Evolutionary conservation across 1,140 invertebrate species (phyloP), one percentile per base, ranked within the genome.

Genomic region (Mercenaria mercenaria): DNA sequence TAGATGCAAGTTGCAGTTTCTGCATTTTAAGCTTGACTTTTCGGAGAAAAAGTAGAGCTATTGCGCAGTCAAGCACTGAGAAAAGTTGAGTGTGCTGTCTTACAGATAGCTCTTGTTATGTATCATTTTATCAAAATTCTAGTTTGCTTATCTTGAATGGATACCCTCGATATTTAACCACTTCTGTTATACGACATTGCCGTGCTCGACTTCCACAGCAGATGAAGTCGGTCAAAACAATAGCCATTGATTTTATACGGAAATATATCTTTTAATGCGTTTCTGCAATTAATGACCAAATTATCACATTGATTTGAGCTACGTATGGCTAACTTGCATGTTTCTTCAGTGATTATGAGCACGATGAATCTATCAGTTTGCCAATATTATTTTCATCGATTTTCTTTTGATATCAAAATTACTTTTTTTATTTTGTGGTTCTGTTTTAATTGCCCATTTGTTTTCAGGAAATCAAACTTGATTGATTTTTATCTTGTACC

Each of bases 401-500:
- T 72, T 39, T 2, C 15, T 39, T 72, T 39, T 39, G 26, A 72
- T 72, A 72, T 37, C 59, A 39, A 72, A 72, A 39, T 37, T 41
- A 72, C 1, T 37, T 72, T 37, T n/a, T 32, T 23, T 15, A 72
- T 72, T 23, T 39, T 41, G 13, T 20, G 6, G 67, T 72, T 72
- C 34, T 29, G 29, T 15, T 23, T 41, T 72, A n/a, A 37, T 72
- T 39, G 34, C 18, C 20, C 23, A 23, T 72, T 72, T 72, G 34
- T 72, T 41, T 72, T 13, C 23, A 18, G 67, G 34, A 72, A 32
- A 72, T 72, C 34, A 72, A 18, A 20, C 29, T 29, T 23, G 15
- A 72, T 72, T 72, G 67, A 72, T 72, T 72, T 72, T 72, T 20
- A 41, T 72, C 23, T n/a, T 15, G 15, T n/a, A n/a, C n/a, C n/a